Evolutionary conservation across 2,888 invertebrate species (phyloP).

Genomic region (Drosophila mercatorum): DNA sequence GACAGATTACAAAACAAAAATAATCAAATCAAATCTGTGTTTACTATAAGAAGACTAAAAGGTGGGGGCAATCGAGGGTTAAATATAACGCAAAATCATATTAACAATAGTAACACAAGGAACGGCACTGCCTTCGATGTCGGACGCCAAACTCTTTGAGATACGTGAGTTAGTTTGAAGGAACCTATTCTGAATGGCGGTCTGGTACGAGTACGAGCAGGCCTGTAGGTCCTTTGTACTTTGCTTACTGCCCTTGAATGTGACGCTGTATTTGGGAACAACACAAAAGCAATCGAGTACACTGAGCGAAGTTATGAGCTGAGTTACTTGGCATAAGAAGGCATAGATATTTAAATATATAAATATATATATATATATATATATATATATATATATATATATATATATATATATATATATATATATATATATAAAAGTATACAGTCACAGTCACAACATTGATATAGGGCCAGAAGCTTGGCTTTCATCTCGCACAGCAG

Average conservation of each 20-base stretch:
- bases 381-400: not conserved
- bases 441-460: slow-evolving; percentile 56
- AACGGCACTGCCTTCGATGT: slow-evolving; percentile 34
- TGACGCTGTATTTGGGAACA: slow-evolving; percentile 43
- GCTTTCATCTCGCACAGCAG: slow-evolving; percentile 16
- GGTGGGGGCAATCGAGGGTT: slow-evolving; percentile 16
- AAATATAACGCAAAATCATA: slow-evolving; percentile 31
- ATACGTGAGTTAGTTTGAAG: slow-evolving; percentile 6
- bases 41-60: slow-evolving; percentile 23
- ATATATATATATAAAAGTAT: not conserved
- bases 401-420: not conserved
- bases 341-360: slow-evolving; percentile 6
- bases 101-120: slow-evolving; percentile 31
- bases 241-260: slow-evolving; percentile 49
- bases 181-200: slow-evolving; percentile 34
- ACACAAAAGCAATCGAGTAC: slow-evolving; percentile 56
- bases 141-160: slow-evolving; percentile 12
- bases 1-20: slow-evolving; percentile 31
- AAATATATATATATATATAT: slow-evolving; percentile 10
- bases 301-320: slow-evolving; percentile 33
- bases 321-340: slow-evolving; percentile 20
- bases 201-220: slow-evolving; percentile 33
- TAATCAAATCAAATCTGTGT: slow-evolving; percentile 24
- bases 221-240: slow-evolving; percentile 47
- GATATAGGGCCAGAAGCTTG: slow-evolving; percentile 33